A percentile compares a stretch with the other conserved stretches of the same genome.
Evolutionary conservation across 2,113 vertebrate species (phyloP).

Genomic region (Larimichthys polyactis): DNA sequence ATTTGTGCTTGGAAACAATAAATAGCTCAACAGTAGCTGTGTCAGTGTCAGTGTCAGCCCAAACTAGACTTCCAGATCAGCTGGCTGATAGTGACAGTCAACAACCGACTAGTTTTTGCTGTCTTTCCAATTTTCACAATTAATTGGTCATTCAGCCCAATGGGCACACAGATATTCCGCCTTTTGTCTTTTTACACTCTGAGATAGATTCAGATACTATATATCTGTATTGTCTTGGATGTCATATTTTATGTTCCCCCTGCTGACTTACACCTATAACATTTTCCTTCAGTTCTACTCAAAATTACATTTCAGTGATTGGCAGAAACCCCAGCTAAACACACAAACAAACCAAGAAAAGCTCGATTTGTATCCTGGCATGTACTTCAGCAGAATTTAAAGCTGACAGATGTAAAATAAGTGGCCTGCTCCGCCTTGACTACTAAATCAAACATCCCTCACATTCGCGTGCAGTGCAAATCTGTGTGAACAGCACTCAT

Average conservation of each 20-base stretch:
- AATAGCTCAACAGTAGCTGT: slow-evolving; percentile 1
- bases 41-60: slow-evolving; percentile 2
- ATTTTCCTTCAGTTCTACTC: neutral
- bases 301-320: slow-evolving; percentile 28
- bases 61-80: slow-evolving; percentile 34
- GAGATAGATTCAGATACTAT: neutral
- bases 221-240: neutral
- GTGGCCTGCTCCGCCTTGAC: slow-evolving; percentile 13
- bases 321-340: slow-evolving; percentile 30
- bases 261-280: neutral
- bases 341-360: slow-evolving; percentile 12
- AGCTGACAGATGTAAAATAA: slow-evolving; percentile 51
- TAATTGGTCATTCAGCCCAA: slow-evolving; percentile 8
- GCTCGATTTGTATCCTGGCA: slow-evolving; percentile 32
- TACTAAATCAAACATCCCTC: slow-evolving; percentile 30
- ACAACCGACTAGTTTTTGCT: slow-evolving; percentile 23
- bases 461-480: neutral
- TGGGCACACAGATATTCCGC: neutral
- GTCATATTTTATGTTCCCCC: neutral
- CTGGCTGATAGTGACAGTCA: slow-evolving; percentile 20
- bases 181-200: neutral
- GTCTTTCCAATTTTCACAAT: slow-evolving; percentile 32
- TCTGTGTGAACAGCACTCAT: neutral
- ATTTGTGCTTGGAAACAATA: slow-evolving; percentile 36
- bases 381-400: slow-evolving; percentile 38